These are phyloP conservation scores for Andrena trimmerana DNA, from an alignment of 2,888 invertebrate species.

Conservation along the genomic window DNA sequence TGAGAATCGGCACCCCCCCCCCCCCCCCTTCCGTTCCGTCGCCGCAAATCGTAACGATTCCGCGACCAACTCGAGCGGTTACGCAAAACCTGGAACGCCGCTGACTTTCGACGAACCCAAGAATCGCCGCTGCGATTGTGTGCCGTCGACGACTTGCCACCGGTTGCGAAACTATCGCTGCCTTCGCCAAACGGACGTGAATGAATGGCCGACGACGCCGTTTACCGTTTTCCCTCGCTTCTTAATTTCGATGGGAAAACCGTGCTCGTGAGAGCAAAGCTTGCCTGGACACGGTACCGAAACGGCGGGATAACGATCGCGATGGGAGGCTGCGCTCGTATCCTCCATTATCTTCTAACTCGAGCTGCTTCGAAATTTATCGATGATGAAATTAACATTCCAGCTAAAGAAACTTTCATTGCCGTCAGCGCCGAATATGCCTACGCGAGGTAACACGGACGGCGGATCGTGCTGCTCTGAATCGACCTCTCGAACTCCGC, in stretches of 20 bases:
- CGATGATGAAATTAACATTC: no score
- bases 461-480: not conserved
- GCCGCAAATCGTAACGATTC: conserved; percentile 58
- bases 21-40: conserved; percentile 30
- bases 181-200: conserved; percentile 43
- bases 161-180: conserved; percentile 50
- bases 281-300: no score
- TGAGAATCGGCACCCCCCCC: conserved; percentile 29
- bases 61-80: conserved; percentile 45
- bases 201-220: conserved; percentile 36
- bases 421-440: conserved; percentile 39
- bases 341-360: no score
- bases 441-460: conserved; percentile 24
- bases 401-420: not conserved
- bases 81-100: conserved; percentile 60
- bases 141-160: conserved; percentile 41
- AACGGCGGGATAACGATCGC: no score
- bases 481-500: conserved; percentile 19
- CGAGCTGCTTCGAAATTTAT: no score
- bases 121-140: conserved; percentile 61
- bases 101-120: conserved; percentile 54
- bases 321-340: no score
- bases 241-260: no score
- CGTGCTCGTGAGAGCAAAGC: no score
- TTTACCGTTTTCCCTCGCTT: not conserved